These are phyloP conservation scores for Astropecten irregularis DNA, from an alignment of 53 echinoderm and acorn worm species.

Conservation along the genomic window DNA sequence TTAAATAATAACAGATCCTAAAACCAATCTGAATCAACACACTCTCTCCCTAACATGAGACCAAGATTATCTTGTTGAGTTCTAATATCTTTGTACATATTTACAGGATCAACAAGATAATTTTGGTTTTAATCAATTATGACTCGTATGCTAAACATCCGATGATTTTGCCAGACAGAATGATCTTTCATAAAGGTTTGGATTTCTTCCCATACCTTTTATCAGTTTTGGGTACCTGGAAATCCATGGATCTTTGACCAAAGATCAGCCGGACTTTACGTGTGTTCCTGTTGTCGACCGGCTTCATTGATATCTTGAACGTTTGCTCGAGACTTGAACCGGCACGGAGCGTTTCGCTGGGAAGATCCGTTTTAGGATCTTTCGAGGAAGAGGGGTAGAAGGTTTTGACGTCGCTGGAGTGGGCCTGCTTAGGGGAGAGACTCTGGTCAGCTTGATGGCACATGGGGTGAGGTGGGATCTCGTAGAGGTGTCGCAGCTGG, in stretches of 20 bases:
- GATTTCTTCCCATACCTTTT: neutral
- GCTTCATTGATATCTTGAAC: neutral
- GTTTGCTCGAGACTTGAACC: neutral
- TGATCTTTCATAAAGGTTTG: slow-evolving; percentile 30
- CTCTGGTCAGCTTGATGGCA: neutral
- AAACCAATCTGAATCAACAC: too few relatives aligned
- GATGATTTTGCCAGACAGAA: too few relatives aligned
- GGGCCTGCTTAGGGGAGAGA: neutral
- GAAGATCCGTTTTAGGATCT: neutral
- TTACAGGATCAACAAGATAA: too few relatives aligned
- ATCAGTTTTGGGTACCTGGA: slow-evolving; percentile 43
- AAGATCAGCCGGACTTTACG: slow-evolving; percentile 57
- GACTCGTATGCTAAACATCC: too few relatives aligned
- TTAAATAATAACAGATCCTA: too few relatives aligned
- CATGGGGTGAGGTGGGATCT: slow-evolving; percentile 60
- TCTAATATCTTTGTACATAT: too few relatives aligned
- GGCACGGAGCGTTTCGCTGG: neutral
- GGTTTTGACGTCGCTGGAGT: slow-evolving; percentile 16
- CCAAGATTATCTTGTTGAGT: too few relatives aligned
- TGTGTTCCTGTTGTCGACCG: slow-evolving; percentile 26
- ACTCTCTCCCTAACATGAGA: too few relatives aligned
- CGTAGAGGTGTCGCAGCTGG: slow-evolving; percentile 59
- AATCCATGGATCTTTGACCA: slow-evolving; percentile 38
- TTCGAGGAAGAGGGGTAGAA: neutral
- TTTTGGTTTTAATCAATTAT: too few relatives aligned